Evolutionary conservation across 64 coral and sea anemone species (phyloP), one percentile per base, ranked within the genome.

Genomic region (Dendrophyllia cribrosa): DNA sequence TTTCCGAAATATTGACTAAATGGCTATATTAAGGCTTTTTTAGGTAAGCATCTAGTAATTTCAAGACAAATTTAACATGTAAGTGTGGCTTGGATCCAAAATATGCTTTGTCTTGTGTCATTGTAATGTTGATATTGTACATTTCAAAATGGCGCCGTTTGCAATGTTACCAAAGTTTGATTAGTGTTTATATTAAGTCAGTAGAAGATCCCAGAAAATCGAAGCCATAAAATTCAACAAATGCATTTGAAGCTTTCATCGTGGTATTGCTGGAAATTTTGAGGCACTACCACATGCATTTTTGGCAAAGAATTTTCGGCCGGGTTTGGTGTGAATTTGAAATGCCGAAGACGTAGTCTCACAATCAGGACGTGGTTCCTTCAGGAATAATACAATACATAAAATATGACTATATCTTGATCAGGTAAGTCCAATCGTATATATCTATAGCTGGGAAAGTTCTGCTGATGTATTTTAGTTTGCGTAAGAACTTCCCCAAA

Each of bases 211-310:
- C 78, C 78, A 82, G 58, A 82, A 82, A 82, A 82, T n/a, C 25
- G 55, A 82, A 82, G 17, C 78, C 26, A 45, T 62, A 10, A 59
- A 82, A 56, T 82, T 82, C 6, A 82, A 82, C 55, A 59, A 6
- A n/a, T 56, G 58, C 58, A 47, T 82, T 82, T 56, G 52, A 63
- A 82, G 78, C 56, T 51, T 51, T 82, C 78, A 20, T 82, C 53
- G 58, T 51, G 59, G 14, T 82, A 82, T 82, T 82, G 79, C 79
- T 82, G 78, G 78, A 82, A 56, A 82, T 82, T 82, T 65, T 34
- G 53, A 82, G 78, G 56, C 78, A 82, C 51, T 82, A 65, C 62
- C 62, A 65, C 62, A n/a, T 65, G 62, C 62, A 65, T 65, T 20
- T 65, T 65, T 65, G 15, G 47, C 52, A 60, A 46, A 82, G 47